Evolutionary conservation across 2,888 invertebrate genomes (phyloP), one percentile per base, ranked within the genome.

Genomic region (Drosophila niveifrons): DNA sequence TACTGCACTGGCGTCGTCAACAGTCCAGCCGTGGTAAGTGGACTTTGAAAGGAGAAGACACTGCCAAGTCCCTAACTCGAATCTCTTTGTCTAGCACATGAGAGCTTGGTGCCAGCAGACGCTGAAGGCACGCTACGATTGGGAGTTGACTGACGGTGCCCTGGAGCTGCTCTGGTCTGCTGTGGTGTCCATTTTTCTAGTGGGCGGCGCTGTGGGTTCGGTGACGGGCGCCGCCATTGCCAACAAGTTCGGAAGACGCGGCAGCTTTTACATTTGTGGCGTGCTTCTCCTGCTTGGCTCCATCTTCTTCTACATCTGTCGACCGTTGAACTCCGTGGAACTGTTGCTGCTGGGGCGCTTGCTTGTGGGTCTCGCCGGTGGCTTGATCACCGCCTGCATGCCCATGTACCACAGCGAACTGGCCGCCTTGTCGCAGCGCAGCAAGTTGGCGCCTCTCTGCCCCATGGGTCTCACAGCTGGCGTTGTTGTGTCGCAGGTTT

Each of bases 361-460:
- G 73, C 79, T 97, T 36, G 95, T 96, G 55, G 98, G 98, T n/a
- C 89, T 97, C 44, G 94, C 95, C 66, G 94, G 94, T 87, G 97
- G 98, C 71, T 93, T 98, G 36, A 96, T 96, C 59, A 97, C 97
- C n/a, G 95, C 96, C 74, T 94, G 97, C 70, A 94, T 97, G 77
- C 97, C 98, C 0, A 96, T 98, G 96, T 98, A 98, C 92, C 93
- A 98, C 87, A 95, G 96, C 2, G 98, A 98, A 93, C 93, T 98
- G 74, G 95, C 98, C 0, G 98, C 98, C 0, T 84, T 95, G 2
- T 93, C 93, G 18, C 93, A 97, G 44, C 94, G 97, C 29, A 98
- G 98, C 11, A 95, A 96, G 2, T 93, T 97, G 90, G 98, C 98
- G 1, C 96, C 96, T 1, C 83, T 91, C 15, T 75, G 95, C 97